Conservation (phyloP, 1,140 invertebrate genomes). For the Macrobrachium nipponense region DNA sequence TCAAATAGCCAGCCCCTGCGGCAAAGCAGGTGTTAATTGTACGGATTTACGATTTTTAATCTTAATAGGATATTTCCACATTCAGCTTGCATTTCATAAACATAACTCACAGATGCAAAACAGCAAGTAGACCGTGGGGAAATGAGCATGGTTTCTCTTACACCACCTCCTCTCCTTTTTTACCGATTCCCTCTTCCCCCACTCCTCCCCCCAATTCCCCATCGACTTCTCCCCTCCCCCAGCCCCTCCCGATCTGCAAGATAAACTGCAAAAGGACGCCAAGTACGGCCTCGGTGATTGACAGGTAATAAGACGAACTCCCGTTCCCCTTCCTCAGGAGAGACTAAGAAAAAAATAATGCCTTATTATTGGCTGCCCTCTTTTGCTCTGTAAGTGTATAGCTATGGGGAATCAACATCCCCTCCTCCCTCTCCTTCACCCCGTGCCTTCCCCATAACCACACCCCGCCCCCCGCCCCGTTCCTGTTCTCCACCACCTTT, state of each 20-base stretch:
- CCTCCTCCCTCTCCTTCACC: no score
- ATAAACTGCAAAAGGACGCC: not conserved
- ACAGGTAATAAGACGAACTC: constrained; percentile 3
- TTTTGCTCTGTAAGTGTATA: not conserved
- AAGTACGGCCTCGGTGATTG: not conserved
- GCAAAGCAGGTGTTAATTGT: no score
- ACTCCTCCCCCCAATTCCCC: not conserved
- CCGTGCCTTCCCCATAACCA: not conserved
- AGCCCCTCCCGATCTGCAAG: not conserved
- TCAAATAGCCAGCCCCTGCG: no score
- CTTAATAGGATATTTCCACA: no score
- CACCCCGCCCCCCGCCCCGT: not conserved
- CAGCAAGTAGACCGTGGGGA: not conserved
- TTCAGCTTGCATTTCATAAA: no score
- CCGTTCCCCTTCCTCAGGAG: not conserved
- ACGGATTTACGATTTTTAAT: no score
- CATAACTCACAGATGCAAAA: no score
- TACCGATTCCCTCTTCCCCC: not conserved
- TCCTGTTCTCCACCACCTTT: not conserved
- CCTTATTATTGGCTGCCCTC: not conserved
- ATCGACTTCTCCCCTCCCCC: not conserved
- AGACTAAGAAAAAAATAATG: no score
- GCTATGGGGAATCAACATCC: not conserved
- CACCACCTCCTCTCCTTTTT: not conserved
- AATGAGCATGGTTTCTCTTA: not conserved